Base-by-base conservation (phyloP, 2,113 vertebrate species). In the Ovis canadensis region DNA sequence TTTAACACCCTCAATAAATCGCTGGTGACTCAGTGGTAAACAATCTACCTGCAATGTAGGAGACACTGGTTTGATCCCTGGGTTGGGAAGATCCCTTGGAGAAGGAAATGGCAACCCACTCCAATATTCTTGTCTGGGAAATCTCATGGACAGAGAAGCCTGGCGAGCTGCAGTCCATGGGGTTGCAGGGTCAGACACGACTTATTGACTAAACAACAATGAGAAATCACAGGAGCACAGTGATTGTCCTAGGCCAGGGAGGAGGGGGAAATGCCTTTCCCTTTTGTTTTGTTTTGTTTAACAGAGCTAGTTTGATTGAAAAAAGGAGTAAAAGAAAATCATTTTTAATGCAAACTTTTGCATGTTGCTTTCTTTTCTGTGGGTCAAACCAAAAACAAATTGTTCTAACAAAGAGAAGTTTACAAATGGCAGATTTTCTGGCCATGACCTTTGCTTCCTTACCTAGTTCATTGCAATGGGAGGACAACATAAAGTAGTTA, bases 251-350 rank as follows among this genome's bases (percentile, higher is more conserved):
- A 7, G 54, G 6, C 25, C 7, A 25, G 6, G 11, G 3, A 48
- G n/a, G 10, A 29, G 54, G 21, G 5, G 1, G 9, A 2, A 5
- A 13, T 3, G 1, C 3, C 13, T 1, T 43, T 2, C n/a, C 6
- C 7, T 40, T 83, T 55, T 83, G 50, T 6, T n/a, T 82, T 19
- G 16, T 8, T 59, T 84, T 80, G 15, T 90, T 74, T 96, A 48
- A 7, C 16, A 67, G 45, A 88, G 25, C 21, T 92, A 6, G 12
- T 82, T 80, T 36, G 12, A 59, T 60, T 15, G 14, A 96, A 40
- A 45, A 52, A 93, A 48, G 7, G 4, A 90, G 7, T 62, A 80
- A 93, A 16, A 67, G 10, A 29, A 91, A 89, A 71, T 77, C 0
- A 29, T 88, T 90, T n/a, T 78, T 3, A 94, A 13, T 92, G 40